Evolutionary conservation across 2,113 vertebrate genomes (phyloP), one percentile per base, ranked within the genome.

Genomic region (Laticauda colubrina): DNA sequence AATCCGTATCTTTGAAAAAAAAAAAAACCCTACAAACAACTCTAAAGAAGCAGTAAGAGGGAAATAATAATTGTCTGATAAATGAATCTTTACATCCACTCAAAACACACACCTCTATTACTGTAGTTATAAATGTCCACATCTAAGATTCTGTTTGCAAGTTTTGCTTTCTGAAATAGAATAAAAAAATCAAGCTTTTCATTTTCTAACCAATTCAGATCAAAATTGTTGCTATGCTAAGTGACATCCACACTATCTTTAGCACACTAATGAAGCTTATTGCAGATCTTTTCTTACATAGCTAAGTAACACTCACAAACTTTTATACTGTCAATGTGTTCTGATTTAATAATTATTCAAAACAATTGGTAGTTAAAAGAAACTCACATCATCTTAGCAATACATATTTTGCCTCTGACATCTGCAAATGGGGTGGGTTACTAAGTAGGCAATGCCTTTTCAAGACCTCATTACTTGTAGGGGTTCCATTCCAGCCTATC

Each of bases 281-380:
- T 81, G 34, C 34, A 81, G 75, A 61, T 91, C 18, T 75, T 94
- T 81, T 81, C 75, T 81, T 81, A 43, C 34, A 39, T 43, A 81
- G 75, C 75, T 43, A 81, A 81, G 20, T 43, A 81, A 81, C 18
- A 39, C 75, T 81, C 75, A 81, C 34, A 81, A n/a, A 39, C 34
- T 39, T 81, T 81, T 81, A 39, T 81, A 81, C 34, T 39, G 69
- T 81, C 69, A 81, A 81, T 81, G 75, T 87, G 88, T 29, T 64
- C 91, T 90, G 92, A 93, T 85, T 92, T 89, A 39, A 64, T 94
- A 94, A 51, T 88, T 96, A 85, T 85, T 64, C 2, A 0, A 0
- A 64, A 56, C n/a, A 81, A 29, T n/a, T 64, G 86, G 48, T 93
- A 43, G 54, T 93, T 92, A 92, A 93, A 88, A 94, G n/a, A 90